Evolutionary conservation across 2,113 vertebrate genomes (phyloP), one percentile per base, ranked within the genome.

Genomic region (Anser brachyrhynchus): DNA sequence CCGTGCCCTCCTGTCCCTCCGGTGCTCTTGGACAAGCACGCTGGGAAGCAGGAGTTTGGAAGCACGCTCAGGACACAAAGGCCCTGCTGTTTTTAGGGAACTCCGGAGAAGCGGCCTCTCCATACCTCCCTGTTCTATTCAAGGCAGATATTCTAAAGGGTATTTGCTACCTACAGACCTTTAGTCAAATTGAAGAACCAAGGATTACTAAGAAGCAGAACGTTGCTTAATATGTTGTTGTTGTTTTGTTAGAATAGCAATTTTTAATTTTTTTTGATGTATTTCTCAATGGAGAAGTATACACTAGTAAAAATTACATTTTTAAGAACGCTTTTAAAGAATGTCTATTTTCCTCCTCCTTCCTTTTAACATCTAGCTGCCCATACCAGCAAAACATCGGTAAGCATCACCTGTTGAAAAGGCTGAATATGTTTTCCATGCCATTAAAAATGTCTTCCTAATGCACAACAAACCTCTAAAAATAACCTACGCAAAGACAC

Each of bases 381-480:
- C 43, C 67, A 64, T 26, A 74, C 25, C 74, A 84, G 69, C 84
- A 79, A 33, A 33, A 49, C 62, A 73, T 3, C 49, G 67, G 33
- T 8, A 67, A 64, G 39, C 37, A 82, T 12, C 79, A 79, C 5
- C 12, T 75, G 72, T 8, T 65, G 59, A 51, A 74, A 49, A 91
- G 49, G 54, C 16, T 76, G 43, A 90, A 21, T 46, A 49, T 37
- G 33, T 76, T 94, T 89, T 77, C 44, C 35, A 28, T 28, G 43
- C 26, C 49, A 80, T 74, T 81, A 87, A 76, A 80, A 90, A 51
- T 22, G 89, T 25, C 69, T 70, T 71, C 90, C 78, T 52, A 46
- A 88, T 54, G 94, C 79, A 94, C 73, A 87, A 37, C 69, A 93
- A 96, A 89, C 66, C 91, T 76, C 65, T 84, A 94, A 76, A 76